Percentiles rank a stretch among this genome's conserved stretches.
These are phyloP conservation scores for Pangasius krempfi DNA, from an alignment of 2,797 vertebrate species.

Conservation along the genomic window DNA sequence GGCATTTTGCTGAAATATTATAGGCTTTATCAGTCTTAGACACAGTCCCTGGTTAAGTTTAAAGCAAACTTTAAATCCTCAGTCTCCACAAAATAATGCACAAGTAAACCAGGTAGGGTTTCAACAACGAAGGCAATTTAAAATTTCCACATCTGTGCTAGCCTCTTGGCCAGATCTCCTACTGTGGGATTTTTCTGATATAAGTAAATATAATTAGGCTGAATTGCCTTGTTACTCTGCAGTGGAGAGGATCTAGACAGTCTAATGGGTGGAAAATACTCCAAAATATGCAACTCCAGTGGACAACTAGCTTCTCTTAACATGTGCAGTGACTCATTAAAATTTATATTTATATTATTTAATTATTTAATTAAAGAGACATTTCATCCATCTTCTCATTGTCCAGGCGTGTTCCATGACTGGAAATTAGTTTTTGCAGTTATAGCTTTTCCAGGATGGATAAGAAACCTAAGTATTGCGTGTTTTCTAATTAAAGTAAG, in stretches of 20 bases:
- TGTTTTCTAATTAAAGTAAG: neutral
- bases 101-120: neutral
- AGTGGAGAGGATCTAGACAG: neutral
- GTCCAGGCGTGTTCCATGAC: neutral
- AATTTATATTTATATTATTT: neutral
- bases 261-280: neutral
- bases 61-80: neutral
- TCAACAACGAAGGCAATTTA: too few relatives aligned
- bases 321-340: neutral
- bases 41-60: neutral
- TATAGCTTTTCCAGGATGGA: neutral
- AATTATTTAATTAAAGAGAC: neutral
- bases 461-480: neutral
- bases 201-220: slow-evolving; percentile 14
- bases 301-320: neutral
- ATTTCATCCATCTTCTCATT: neutral
- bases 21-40: neutral
- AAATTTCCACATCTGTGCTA: neutral
- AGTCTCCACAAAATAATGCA: neutral
- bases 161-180: neutral
- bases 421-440: neutral
- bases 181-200: neutral
- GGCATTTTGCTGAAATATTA: neutral
- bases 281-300: neutral
- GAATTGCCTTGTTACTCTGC: slow-evolving; percentile 11